Evolutionary conservation across 2,888 invertebrate species (phyloP), one percentile per base, ranked within the genome.

Genomic region (Leuctra nigra): DNA sequence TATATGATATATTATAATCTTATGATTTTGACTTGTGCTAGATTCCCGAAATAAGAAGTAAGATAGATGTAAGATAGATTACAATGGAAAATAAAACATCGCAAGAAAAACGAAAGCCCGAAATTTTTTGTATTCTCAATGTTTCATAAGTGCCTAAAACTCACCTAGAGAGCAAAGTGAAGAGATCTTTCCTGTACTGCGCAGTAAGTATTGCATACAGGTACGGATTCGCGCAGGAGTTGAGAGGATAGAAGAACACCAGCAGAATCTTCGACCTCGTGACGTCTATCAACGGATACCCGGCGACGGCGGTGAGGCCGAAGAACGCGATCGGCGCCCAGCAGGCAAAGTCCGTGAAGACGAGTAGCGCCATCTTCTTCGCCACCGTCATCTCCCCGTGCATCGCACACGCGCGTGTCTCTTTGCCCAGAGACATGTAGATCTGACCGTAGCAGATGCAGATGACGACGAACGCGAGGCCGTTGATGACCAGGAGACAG

Each of bases 221-320:
- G 75, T 92, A 93, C 0, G 94, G 94, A 73, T 95, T 93, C 36
- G 93, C 91, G 69, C 91, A 92, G 0, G 92, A 88, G 72, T 94
- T 94, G 59, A 95, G 73, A 0, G 94, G 94, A 69, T 93, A 91
- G 69, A 94, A 91, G 69, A 94, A 91, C 7, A 94, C 92, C 59
- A 92, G 73, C 11, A 92, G 73, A 50, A 94, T 85, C 72, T 87
- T 87, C 0, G 87, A 86, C 65, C 84, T 81, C 6, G 86, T 84
- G 0, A 93, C 85, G 64, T 88, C 87, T 41, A 94, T 91, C 60
- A 93, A 72, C 0, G 93, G 91, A 63, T 79, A 83, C 0, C 91
- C 92, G 1, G 89, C 83, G 35, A 93, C 74, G 0, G 94, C 93
- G 0, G 92, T 91, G 4, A 92, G 75, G 0, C 90, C 88, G 67